Evolutionary conservation across 2,797 vertebrate genomes (phyloP).

Genomic region (Ctenosaura bakeri): DNA sequence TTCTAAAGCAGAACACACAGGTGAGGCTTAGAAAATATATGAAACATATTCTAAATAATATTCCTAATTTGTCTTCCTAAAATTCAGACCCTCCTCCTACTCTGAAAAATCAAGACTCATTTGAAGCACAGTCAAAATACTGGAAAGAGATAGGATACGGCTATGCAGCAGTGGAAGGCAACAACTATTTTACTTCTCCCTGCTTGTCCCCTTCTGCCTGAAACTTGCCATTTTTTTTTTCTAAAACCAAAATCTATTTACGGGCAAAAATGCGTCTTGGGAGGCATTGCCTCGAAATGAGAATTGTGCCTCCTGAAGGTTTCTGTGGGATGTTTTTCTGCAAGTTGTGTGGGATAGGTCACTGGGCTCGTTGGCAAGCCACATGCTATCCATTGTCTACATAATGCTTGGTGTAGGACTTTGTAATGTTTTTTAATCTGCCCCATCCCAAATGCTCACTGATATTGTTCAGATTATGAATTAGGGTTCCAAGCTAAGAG

Average conservation of each 20-base stretch:
- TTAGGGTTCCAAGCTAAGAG: background rate
- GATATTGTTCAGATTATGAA: background rate
- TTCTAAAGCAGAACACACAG: constrained; percentile 12
- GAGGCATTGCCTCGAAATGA: no score
- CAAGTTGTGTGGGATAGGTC: no score
- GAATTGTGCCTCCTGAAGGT: no score
- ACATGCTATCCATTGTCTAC: no score
- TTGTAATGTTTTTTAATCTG: background rate
- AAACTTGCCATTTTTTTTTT: background rate
- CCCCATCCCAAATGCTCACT: background rate
- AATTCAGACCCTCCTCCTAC: no score
- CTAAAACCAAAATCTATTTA: no score
- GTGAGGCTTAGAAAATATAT: background rate
- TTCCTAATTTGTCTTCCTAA: background rate
- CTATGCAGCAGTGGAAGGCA: no score
- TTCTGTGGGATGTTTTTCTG: no score
- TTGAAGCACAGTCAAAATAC: background rate
- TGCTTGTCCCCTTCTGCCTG: background rate
- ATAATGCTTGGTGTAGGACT: no score
- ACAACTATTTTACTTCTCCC: no score
- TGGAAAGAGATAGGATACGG: background rate
- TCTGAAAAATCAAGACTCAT: background rate
- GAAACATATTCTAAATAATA: background rate
- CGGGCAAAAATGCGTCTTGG: no score
- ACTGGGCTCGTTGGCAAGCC: no score